Conservation (phyloP, 2,888 invertebrate genomes). For the Dascillus cervinus region DNA sequence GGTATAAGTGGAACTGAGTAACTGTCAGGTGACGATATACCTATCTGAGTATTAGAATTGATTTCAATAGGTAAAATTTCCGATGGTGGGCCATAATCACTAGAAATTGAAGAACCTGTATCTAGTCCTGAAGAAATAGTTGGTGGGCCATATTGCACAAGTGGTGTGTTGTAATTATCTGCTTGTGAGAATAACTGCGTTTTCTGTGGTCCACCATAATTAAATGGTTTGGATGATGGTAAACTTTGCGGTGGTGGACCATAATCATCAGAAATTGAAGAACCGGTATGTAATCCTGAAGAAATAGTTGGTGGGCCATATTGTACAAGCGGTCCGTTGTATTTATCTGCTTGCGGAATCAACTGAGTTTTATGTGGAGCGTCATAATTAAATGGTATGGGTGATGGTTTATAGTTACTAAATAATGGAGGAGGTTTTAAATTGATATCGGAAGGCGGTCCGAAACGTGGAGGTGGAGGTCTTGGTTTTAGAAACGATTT, state of each 20-base stretch:
- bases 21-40: no score
- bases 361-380: not conserved
- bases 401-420: no score
- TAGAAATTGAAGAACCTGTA: not conserved
- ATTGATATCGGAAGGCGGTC: no score
- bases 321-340: not conserved
- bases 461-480: no score
- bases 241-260: not conserved
- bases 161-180: not conserved
- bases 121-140: not conserved
- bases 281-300: not conserved
- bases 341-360: not conserved
- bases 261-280: not conserved
- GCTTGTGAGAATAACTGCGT: not conserved
- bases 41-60: no score
- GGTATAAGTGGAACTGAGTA: no score
- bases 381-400: not conserved
- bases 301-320: no score
- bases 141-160: no score
- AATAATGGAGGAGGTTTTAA: no score
- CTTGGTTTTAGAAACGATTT: constrained; percentile 9
- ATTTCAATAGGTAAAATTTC: no score
- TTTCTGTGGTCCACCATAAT: not conserved
- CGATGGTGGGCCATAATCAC: not conserved
- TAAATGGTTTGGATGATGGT: no score